Evolutionary conservation across 2,888 invertebrate species (phyloP).

Genomic region (Thymelicus lineola): DNA sequence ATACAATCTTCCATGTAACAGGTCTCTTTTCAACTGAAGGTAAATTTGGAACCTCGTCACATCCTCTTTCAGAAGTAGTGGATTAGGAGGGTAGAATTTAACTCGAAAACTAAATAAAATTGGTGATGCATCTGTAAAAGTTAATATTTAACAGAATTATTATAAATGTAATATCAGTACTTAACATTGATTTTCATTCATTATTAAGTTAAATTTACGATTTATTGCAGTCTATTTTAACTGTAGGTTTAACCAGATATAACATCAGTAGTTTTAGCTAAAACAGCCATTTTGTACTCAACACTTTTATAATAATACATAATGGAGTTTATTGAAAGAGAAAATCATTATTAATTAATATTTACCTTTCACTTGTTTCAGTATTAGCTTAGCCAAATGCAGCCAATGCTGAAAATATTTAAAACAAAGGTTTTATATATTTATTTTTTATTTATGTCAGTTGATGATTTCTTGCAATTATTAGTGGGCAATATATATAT

Average conservation of each 20-base stretch:
- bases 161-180: not conserved
- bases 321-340: too few relatives aligned
- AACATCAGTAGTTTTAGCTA: too few relatives aligned
- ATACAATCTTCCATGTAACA: conserved; percentile 97
- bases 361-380: conserved; percentile 96
- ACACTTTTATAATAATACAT: too few relatives aligned
- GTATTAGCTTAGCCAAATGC: conserved; percentile 94
- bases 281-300: too few relatives aligned
- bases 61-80: conserved; percentile 96
- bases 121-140: conserved; percentile 92
- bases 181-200: too few relatives aligned
- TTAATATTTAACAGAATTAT: not conserved
- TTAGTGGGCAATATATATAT: too few relatives aligned
- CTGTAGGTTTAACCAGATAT: too few relatives aligned
- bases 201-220: too few relatives aligned
- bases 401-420: conserved; percentile 93
- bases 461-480: too few relatives aligned
- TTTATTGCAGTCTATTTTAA: too few relatives aligned
- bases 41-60: conserved; percentile 97
- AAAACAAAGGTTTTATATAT: not conserved
- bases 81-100: conserved; percentile 99
- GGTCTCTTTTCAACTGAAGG: conserved; percentile 96
- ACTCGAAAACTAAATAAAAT: conserved; percentile 98
- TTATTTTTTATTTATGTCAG: too few relatives aligned
- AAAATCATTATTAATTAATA: not conserved